phyloP scores from a whole-genome alignment of 2,113 vertebrate species.

The Holacanthus passer region DNA sequence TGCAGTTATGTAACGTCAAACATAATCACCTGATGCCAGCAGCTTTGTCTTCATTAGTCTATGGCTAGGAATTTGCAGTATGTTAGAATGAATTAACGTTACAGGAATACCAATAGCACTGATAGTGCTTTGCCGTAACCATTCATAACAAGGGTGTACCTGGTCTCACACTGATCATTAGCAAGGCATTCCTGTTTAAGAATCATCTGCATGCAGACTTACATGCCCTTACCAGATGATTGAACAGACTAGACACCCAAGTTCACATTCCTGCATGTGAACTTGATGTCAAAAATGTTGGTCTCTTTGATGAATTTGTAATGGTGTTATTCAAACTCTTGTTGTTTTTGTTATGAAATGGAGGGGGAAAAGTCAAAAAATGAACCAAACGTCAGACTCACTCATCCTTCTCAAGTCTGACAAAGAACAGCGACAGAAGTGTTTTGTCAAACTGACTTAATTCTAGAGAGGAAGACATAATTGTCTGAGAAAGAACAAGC shows the following conservation, averaged over 20 bases:
- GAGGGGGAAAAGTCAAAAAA: background rate
- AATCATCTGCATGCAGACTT: slow-evolving; percentile 47
- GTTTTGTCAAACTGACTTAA: background rate
- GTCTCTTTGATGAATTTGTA: background rate
- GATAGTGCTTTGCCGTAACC: slow-evolving; percentile 27
- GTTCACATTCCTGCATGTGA: slow-evolving; percentile 16
- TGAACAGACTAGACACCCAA: slow-evolving; percentile 12
- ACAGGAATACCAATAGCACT: slow-evolving; percentile 11
- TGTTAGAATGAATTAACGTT: too few relatives aligned
- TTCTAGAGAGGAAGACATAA: background rate
- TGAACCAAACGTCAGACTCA: background rate
- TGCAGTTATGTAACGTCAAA: too few relatives aligned
- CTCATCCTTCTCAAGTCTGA: background rate
- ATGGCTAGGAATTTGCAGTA: too few relatives aligned
- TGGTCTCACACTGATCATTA: slow-evolving; percentile 1
- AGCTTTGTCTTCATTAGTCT: too few relatives aligned
- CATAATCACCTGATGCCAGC: too few relatives aligned
- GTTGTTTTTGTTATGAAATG: background rate
- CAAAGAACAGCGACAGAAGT: background rate
- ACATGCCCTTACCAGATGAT: background rate
- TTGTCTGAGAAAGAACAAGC: background rate
- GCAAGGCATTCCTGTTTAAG: slow-evolving; percentile 14
- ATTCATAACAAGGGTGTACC: slow-evolving; percentile 14
- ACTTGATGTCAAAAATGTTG: background rate
- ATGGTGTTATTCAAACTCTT: too few relatives aligned